Evolutionary conservation across 1,140 invertebrate genomes (phyloP), one percentile per base, ranked within the genome.

Genomic region (Tribolium castaneum): DNA sequence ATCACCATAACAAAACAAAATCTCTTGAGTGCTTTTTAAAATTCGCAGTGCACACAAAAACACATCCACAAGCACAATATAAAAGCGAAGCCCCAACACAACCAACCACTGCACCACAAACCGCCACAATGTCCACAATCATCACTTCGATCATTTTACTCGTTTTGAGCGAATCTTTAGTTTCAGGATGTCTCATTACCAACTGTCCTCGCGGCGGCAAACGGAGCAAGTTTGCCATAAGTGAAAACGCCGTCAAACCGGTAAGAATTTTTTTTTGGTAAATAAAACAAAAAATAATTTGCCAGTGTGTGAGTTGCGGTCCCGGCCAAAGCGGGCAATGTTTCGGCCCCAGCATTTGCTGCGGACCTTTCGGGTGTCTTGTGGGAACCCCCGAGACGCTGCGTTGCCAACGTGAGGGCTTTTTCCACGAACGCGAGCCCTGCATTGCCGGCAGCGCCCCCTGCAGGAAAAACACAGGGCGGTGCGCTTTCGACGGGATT

Each of bases 181-280:
- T 81, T 25, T 54, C 82, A n/a, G 85, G 84, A 71, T 90, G 89
- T 86, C 83, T 90, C 7, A 90, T 90, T 30, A 89, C 88, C 1
- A 90, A 90, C 82, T 90, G 89, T 82, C 89, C 89, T 6, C 83
- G 87, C 76, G 89, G 89, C 30, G 89, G 89, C 14, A 90, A 90
- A 82, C 82, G 89, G 56, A 85, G 84, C 62, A 85, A 86, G 62
- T 81, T 84, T 34, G 78, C 82, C 73, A 75, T 82, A 7, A 25
- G 76, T 84, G 25, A 85, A 49, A 84, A 82, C 81, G 81, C 76
- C 80, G 54, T 86, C 5, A 86, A 86, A 82, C 81, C 78, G 76
- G 85, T 86, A 84, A 83, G 80, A 70, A 13, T 45, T n/a, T 2
- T 70, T 59, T 19, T 22, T 50, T 14, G 77, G 14, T 74, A 19